Evolutionary conservation across 2,113 vertebrate species (phyloP), one percentile per base, ranked within the genome.

Genomic region (Gymnarchus niloticus): DNA sequence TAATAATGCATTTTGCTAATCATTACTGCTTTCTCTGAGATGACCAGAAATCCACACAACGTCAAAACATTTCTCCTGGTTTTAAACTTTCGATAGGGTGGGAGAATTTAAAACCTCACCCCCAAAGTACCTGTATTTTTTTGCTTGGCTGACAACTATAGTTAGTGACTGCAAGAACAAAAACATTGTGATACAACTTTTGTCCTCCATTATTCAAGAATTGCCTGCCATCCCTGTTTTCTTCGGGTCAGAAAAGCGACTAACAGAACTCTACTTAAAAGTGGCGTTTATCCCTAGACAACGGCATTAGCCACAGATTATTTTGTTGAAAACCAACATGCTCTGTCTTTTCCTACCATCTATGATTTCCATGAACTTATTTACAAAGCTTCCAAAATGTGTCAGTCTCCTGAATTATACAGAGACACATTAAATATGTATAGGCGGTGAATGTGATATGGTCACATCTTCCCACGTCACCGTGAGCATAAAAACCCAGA

Each of bases 381-480:
- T 51, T 83, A 57, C 41, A 83, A 83, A 44, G 28, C 28, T 82
- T 56, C 12, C 56, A 33, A 33, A 44, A 59, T 56, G 8, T 56
- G 14, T 83, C 8, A 7, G 25, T 5, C 52, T 83, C 46, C 52
- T 83, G 37, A 44, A 83, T 57, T 56, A 83, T 56, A 41, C 56
- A 83, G 33, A 14, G 21, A n/a, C 56, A 9, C 82, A 46, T 83
- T 23, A 83, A 83, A 83, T 59, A 83, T 83, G 82, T 19, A 83
- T 57, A 59, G 6, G 8, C 82, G 3, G 33, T 8, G 82, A 59
- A 83, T 23, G 56, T 44, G 82, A 83, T 83, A 83, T 37, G 21
- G 56, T 44, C 19, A 46, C 82, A n/a, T n/a, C 6, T 3, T 28
- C 10, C 33, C 21, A 37, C 82, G n/a, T n/a, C 56, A 46, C 19